Conservation (phyloP, 2,888 invertebrate genomes). For the Acanthosepion pharaonis region DNA sequence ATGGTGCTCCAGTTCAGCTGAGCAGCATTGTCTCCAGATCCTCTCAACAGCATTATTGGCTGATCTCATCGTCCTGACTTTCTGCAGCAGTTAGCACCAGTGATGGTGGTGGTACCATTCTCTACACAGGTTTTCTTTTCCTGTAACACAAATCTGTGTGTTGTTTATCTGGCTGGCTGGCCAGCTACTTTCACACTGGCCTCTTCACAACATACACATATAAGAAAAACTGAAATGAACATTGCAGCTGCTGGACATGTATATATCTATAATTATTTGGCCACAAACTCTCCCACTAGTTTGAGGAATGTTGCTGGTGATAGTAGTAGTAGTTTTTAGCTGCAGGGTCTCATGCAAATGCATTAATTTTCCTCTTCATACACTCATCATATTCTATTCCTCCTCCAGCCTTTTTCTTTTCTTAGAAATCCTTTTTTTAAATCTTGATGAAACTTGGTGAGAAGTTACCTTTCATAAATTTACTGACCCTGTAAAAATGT, state of each 20-base stretch:
- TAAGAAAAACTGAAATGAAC: not conserved
- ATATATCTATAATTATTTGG: constrained; percentile 33
- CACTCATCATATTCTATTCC: not conserved
- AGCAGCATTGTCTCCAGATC: not conserved
- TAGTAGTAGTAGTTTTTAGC: not conserved
- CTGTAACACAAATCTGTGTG: not conserved
- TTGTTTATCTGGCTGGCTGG: not conserved
- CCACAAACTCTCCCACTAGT: constrained; percentile 15
- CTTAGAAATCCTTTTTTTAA: not conserved
- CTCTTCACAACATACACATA: not conserved
- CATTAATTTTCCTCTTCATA: not conserved
- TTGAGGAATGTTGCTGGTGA: not conserved
- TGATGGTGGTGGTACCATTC: not conserved
- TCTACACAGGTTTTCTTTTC: not conserved
- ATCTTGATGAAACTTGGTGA: not conserved
- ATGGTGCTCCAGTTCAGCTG: constrained; percentile 24
- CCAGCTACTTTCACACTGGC: constrained; percentile 21
- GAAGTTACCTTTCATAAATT: not conserved
- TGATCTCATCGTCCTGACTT: constrained; percentile 16
- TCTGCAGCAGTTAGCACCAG: not conserved
- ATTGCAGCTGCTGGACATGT: constrained; percentile 33
- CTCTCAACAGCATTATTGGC: not conserved
- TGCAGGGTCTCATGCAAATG: not conserved
- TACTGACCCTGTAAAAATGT: not conserved
- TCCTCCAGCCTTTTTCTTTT: not conserved